Evolutionary conservation across 2,888 invertebrate genomes (phyloP).

Genomic region (Dexiosoma caninum): DNA sequence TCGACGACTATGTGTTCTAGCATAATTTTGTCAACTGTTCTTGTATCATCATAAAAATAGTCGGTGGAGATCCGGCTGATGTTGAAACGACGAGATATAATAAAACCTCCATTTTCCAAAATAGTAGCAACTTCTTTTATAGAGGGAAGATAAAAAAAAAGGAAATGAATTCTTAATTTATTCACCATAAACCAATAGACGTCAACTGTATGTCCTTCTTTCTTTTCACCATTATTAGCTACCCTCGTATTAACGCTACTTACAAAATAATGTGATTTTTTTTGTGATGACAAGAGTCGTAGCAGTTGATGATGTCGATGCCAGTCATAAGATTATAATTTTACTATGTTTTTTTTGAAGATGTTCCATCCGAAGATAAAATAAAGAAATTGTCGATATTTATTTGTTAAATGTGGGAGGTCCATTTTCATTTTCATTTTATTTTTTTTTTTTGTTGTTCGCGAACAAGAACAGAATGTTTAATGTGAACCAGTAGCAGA

Average conservation of each 20-base stretch:
- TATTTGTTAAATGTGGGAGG: background rate
- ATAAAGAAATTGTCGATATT: conserved; percentile 7
- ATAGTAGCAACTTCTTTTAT: too few relatives aligned
- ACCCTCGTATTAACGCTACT: background rate
- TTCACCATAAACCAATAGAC: background rate
- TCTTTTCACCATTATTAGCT: background rate
- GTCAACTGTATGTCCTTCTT: background rate
- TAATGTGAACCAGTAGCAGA: background rate
- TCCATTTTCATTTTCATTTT: background rate
- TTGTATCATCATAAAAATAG: too few relatives aligned
- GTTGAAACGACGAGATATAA: too few relatives aligned
- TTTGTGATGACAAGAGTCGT: conserved; percentile 14
- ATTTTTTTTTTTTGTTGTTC: too few relatives aligned
- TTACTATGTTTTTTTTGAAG: conserved; percentile 11
- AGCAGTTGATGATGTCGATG: conserved; percentile 52
- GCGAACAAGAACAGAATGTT: background rate
- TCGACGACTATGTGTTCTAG: too few relatives aligned
- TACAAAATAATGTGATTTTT: background rate
- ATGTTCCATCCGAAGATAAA: background rate
- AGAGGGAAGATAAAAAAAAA: too few relatives aligned
- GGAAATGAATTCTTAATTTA: too few relatives aligned
- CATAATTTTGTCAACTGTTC: too few relatives aligned
- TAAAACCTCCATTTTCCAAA: too few relatives aligned
- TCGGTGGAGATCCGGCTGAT: too few relatives aligned
- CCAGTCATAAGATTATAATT: conserved; percentile 54